Evolutionary conservation across 2,888 invertebrate genomes (phyloP).

Genomic region (Xiphydria camelus): DNA sequence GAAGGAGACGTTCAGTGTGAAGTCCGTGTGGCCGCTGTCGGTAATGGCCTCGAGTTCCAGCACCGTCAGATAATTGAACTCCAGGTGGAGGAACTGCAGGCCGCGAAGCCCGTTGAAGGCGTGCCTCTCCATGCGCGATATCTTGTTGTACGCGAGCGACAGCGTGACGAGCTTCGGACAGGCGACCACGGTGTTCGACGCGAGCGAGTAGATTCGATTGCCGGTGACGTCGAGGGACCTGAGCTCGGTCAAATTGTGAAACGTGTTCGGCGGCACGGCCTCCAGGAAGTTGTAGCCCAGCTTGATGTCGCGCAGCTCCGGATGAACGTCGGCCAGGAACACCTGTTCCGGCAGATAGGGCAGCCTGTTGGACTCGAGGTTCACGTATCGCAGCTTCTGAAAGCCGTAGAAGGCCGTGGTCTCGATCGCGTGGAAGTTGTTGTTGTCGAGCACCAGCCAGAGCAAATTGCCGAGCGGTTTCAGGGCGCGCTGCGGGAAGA

Average conservation of each 20-base stretch:
- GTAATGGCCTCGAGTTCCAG: constrained; percentile 57
- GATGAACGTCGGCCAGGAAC: constrained; percentile 71
- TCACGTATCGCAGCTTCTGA: constrained; percentile 75
- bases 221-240: constrained; percentile 79
- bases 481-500: constrained; percentile 76
- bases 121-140: constrained; percentile 71
- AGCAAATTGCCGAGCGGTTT: constrained; percentile 74
- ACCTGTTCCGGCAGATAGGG: constrained; percentile 70
- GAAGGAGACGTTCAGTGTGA: constrained; percentile 78
- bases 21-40: constrained; percentile 59
- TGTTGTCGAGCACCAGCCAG: constrained; percentile 87
- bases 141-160: constrained; percentile 81
- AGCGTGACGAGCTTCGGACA: constrained; percentile 79
- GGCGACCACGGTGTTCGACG: constrained; percentile 74
- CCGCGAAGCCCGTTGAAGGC: constrained; percentile 78
- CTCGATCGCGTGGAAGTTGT: constrained; percentile 76
- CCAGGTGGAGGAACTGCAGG: constrained; percentile 78
- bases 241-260: constrained; percentile 72
- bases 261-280: constrained; percentile 69
- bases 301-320: constrained; percentile 76
- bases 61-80: constrained; percentile 74
- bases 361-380: constrained; percentile 84
- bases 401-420: constrained; percentile 73
- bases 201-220: constrained; percentile 74
- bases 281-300: constrained; percentile 81